phyloP scores from a whole-genome alignment of 1,140 invertebrate genomes.

The Sarcophaga peregrina region DNA sequence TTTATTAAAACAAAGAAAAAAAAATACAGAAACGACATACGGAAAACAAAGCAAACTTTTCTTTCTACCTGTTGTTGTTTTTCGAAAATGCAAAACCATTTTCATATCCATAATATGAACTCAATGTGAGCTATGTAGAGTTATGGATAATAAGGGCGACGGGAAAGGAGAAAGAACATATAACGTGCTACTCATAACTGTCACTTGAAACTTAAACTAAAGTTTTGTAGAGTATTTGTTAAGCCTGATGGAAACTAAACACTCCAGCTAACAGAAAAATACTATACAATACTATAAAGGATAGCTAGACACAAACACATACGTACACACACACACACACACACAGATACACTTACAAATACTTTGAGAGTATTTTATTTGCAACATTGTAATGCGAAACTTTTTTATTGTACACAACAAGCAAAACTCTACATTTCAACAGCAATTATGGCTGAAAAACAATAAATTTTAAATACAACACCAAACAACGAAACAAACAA shows the following conservation, averaged over 20 bases:
- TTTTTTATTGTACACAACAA: constrained; percentile 1
- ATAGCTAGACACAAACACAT: too few species aligned
- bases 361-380: too few species aligned
- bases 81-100: background rate
- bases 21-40: too few species aligned
- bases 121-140: background rate
- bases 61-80: background rate
- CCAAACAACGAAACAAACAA: background rate
- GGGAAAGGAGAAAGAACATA: background rate
- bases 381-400: background rate
- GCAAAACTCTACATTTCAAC: background rate
- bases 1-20: background rate
- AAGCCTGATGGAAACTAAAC: background rate
- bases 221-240: background rate
- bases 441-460: constrained; percentile 24
- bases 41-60: too few species aligned
- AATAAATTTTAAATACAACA: constrained; percentile 23
- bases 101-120: constrained; percentile 24
- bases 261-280: too few species aligned
- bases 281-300: too few species aligned
- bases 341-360: too few species aligned
- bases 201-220: constrained; percentile 17
- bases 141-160: too few species aligned
- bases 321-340: too few species aligned
- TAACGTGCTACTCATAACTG: constrained; percentile 4